These are phyloP conservation scores for Acrossocheilus wenchowensis DNA, from an alignment of 2,797 vertebrate genomes.

Conservation along the genomic window DNA sequence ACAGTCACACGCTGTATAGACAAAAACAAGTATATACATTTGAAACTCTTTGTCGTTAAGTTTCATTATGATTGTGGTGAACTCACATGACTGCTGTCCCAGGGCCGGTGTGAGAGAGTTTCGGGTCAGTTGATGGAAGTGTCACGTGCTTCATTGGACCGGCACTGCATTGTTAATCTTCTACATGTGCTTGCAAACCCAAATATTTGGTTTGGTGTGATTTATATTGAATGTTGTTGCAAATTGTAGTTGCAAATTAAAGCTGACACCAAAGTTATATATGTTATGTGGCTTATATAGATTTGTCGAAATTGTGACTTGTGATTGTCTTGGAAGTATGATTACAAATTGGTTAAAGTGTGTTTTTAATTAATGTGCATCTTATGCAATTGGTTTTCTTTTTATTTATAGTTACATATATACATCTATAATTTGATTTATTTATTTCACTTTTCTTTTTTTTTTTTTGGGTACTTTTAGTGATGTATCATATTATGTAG, in stretches of 20 bases:
- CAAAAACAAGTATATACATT: neutral
- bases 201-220: neutral
- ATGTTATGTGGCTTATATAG: neutral
- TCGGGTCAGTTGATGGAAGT: neutral
- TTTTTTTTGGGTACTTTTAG: too few species aligned
- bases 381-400: neutral
- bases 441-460: too few species aligned
- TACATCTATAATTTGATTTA: neutral
- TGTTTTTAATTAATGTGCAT: neutral
- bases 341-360: neutral
- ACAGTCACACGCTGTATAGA: neutral
- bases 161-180: neutral
- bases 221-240: neutral
- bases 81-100: slow-evolving; percentile 10
- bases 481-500: neutral
- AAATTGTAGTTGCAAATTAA: neutral
- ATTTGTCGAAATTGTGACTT: neutral
- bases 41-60: slow-evolving; percentile 29
- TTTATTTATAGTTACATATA: neutral
- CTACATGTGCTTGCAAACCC: neutral
- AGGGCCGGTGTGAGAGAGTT: neutral
- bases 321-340: neutral
- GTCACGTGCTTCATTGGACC: neutral
- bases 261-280: neutral
- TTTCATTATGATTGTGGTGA: slow-evolving; percentile 29